Conservation (phyloP, 2,888 invertebrate genomes). For the Eupithecia centaureata region DNA sequence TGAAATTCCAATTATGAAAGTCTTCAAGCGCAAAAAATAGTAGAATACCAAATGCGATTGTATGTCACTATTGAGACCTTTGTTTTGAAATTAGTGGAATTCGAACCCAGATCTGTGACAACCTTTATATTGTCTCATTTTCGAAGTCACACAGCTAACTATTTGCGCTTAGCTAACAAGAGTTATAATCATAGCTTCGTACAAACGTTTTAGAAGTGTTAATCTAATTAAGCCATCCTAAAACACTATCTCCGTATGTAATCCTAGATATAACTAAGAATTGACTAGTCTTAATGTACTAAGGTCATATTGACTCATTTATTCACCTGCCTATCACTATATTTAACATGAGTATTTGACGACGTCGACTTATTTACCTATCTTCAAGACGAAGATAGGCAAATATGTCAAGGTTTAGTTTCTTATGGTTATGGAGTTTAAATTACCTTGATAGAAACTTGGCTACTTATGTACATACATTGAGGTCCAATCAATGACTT, state of each 20-base stretch:
- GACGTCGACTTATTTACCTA: too few species aligned
- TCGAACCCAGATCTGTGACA: too few species aligned
- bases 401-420: not conserved
- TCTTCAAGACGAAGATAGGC: not conserved
- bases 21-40: too few species aligned
- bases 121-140: too few species aligned
- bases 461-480: not conserved
- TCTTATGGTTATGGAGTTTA: not conserved
- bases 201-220: not conserved
- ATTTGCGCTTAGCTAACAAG: not conserved
- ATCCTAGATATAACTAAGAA: not conserved
- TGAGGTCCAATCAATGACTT: not conserved
- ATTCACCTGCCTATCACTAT: not conserved
- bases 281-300: slow-evolving; percentile 6
- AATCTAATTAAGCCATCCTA: not conserved
- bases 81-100: too few species aligned
- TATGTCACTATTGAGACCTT: too few species aligned
- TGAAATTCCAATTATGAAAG: too few species aligned
- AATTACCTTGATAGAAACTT: not conserved
- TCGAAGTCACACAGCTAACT: not conserved
- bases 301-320: not conserved
- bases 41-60: too few species aligned
- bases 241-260: not conserved
- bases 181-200: not conserved
- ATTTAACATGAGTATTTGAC: too few species aligned